Evolutionary conservation across 2,797 vertebrate species (phyloP).

Genomic region (Orestias chungarensis): DNA sequence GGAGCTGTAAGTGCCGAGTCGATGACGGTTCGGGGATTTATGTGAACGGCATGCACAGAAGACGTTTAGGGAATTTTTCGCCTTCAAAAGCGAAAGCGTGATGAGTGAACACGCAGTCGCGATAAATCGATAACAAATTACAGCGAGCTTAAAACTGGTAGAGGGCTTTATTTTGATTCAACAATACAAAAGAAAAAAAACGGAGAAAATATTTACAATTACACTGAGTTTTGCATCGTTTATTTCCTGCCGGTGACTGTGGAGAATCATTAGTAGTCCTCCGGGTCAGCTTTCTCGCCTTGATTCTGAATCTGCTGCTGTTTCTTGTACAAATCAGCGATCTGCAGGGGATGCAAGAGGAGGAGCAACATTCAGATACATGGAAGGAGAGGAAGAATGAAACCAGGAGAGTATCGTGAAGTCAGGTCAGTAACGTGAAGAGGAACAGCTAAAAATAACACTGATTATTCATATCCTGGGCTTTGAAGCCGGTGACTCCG

Average conservation of each 20-base stretch:
- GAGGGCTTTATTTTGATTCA: conserved; percentile 67
- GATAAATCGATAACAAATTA: conserved; percentile 40
- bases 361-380: conserved; percentile 12
- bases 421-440: conserved; percentile 59
- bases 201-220: conserved; percentile 71
- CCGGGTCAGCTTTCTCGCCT: conserved; percentile 78
- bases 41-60: not conserved
- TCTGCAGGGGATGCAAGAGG: conserved; percentile 71
- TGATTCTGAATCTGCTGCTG: conserved; percentile 94
- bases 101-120: conserved; percentile 5
- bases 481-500: conserved; percentile 63
- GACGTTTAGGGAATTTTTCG: conserved; percentile 30
- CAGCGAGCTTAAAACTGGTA: conserved; percentile 43
- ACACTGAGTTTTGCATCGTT: conserved; percentile 26
- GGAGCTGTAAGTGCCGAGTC: conserved; percentile 26
- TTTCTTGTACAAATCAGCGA: conserved; percentile 86
- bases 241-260: not conserved
- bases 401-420: conserved; percentile 35
- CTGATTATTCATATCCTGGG: conserved; percentile 61
- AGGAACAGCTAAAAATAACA: conserved; percentile 66
- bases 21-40: conserved; percentile 21
- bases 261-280: conserved; percentile 85
- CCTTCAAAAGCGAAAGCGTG: conserved; percentile 24
- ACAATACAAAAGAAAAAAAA: conserved; percentile 48
- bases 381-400: conserved; percentile 4